Conservation (phyloP, 1,140 invertebrate species). For the Ephestia elutella region DNA sequence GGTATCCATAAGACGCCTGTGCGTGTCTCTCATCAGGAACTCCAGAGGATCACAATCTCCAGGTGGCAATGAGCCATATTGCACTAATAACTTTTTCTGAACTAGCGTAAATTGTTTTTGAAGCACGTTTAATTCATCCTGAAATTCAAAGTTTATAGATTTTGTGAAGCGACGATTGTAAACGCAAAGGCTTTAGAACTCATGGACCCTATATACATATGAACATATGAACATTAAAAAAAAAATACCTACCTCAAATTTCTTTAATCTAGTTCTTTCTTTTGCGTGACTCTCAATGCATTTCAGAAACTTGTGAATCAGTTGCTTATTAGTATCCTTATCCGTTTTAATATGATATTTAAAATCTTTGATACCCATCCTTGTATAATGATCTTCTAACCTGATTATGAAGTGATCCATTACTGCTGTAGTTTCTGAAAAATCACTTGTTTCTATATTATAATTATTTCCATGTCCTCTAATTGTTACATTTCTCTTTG, state of each 20-base stretch:
- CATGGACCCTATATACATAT: no score
- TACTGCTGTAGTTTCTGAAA: slow-evolving; percentile 40
- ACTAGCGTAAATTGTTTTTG: slow-evolving; percentile 82
- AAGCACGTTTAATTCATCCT: slow-evolving; percentile 78
- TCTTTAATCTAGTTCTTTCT: slow-evolving; percentile 46
- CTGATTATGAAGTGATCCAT: slow-evolving; percentile 41
- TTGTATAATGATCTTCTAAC: slow-evolving; percentile 32
- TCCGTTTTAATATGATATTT: slow-evolving; percentile 32
- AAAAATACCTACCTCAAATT: slow-evolving; percentile 36
- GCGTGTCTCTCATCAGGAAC: slow-evolving; percentile 82
- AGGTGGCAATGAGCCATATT: slow-evolving; percentile 86
- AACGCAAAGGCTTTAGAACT: no score
- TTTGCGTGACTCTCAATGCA: slow-evolving; percentile 57
- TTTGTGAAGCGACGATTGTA: not conserved
- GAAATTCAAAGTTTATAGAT: slow-evolving; percentile 23
- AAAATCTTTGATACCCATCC: slow-evolving; percentile 34
- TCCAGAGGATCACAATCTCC: slow-evolving; percentile 81
- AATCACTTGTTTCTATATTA: slow-evolving; percentile 44
- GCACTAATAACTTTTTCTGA: slow-evolving; percentile 82
- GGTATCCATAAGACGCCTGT: slow-evolving; percentile 76
- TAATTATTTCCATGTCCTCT: slow-evolving; percentile 32
- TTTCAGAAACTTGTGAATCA: slow-evolving; percentile 53
- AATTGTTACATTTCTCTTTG: slow-evolving; percentile 42
- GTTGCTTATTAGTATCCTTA: slow-evolving; percentile 37
- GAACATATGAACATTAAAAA: not conserved